Conservation (phyloP, 2,113 vertebrate species). For the Apodemus sylvaticus region DNA sequence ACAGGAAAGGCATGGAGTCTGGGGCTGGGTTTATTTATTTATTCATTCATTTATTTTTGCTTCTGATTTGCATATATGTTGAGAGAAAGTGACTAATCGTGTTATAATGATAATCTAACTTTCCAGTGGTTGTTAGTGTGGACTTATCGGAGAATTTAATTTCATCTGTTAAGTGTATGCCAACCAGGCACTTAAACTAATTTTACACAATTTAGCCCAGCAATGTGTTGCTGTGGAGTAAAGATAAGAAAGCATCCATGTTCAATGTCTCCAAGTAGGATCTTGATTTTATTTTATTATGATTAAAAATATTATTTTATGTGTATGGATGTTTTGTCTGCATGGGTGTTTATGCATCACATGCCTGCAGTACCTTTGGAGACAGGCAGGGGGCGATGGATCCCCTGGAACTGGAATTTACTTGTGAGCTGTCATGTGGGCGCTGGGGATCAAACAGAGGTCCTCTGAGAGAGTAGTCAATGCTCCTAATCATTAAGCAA, state of each 20-base stretch:
- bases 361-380: not conserved
- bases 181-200: not conserved
- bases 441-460: not conserved
- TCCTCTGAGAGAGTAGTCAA: too few relatives aligned
- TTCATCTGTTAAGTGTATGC: not conserved
- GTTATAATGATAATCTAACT: not conserved
- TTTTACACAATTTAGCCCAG: not conserved
- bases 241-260: not conserved
- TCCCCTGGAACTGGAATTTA: not conserved
- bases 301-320: not conserved
- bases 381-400: not conserved
- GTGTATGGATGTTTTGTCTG: not conserved
- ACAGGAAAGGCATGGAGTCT: not conserved
- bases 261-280: not conserved
- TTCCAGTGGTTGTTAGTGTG: not conserved
- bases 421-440: not conserved
- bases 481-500: not conserved
- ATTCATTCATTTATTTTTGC: not conserved
- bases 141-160: not conserved
- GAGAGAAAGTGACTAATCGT: slow-evolving; percentile 38
- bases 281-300: not conserved
- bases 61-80: not conserved
- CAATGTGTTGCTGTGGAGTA: not conserved
- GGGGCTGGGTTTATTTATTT: slow-evolving; percentile 20
- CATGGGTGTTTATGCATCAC: not conserved